Base-by-base conservation (phyloP, 2,888 invertebrate genomes). In the Heliconius charithonia region DNA sequence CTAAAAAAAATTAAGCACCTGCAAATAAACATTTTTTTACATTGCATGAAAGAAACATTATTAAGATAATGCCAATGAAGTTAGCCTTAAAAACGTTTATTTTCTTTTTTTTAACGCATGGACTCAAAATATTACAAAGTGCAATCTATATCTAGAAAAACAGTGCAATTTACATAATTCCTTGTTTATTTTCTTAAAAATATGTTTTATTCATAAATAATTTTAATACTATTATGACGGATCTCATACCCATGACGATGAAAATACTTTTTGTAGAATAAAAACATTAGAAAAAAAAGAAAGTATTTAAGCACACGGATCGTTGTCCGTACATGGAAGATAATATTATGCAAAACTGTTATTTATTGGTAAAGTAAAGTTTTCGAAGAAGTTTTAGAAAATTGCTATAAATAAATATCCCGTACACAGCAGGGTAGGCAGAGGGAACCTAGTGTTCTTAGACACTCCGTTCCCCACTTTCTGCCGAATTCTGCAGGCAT, bases 121-220 rank as follows among this genome's bases (percentile, higher is more conserved):
- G 51, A 71, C 70, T 59, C 56, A 32, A n/a, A 56, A 32, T n/a
- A 72, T n/a, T 56, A 56, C n/a, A 70, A 45, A 74, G 84, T 84
- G 83, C 84, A 77, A 45, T 62, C 81, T 83, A 82, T 69, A 75
- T 78, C 81, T 83, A 83, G 32, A 59, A 81, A 80, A 83, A 82
- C 83, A 82, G 84, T 84, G 84, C 82, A 67, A 62, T 56, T 80
- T 77, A 76, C 79, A 80, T 83, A 83, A 82, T 67, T 78, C 79
- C 78, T 82, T 80, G 80, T 79, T 77, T 37, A 22, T 76, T 81
- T 80, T 27, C 81, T 79, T 82, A 79, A 72, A n/a, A 59, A 25
- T 59, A 72, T n/a, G 13, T 51, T 59, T 56, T 29, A n/a, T 59
- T 56, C 7, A 59, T 72, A 72, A 25, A 59, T 27, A 69, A 25